These are phyloP conservation scores for Nephotettix cincticeps DNA, from an alignment of 1,140 invertebrate species.

Conservation along the genomic window DNA sequence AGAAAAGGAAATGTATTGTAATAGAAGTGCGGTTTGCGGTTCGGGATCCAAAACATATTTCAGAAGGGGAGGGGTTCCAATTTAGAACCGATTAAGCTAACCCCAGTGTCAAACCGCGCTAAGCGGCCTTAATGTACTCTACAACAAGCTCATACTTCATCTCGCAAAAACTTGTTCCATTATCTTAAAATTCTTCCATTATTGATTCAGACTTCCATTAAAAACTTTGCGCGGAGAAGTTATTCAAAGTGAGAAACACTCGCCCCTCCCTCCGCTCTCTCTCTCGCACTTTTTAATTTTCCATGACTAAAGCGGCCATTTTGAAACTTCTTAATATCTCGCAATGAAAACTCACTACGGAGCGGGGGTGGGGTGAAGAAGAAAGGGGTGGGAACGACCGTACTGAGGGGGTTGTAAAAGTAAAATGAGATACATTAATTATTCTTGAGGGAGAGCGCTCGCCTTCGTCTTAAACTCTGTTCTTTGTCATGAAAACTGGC, in stretches of 20 bases:
- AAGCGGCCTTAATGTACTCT: constrained; percentile 23
- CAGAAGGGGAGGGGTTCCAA: constrained; percentile 8
- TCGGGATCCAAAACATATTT: constrained; percentile 7
- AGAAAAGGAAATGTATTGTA: not conserved
- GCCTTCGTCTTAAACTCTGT: constrained; percentile 23
- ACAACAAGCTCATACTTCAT: constrained; percentile 15
- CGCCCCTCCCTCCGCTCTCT: constrained; percentile 29
- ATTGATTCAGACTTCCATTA: constrained; percentile 33
- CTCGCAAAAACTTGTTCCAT: constrained; percentile 26
- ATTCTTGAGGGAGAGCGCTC: constrained; percentile 33
- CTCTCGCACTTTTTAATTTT: constrained; percentile 41
- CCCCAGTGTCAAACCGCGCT: constrained; percentile 22
- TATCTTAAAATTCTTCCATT: constrained; percentile 28
- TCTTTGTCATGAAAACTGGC: constrained; percentile 27
- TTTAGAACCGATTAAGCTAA: constrained; percentile 23
- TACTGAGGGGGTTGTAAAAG: constrained; percentile 37
- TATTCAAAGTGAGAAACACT: constrained; percentile 25
- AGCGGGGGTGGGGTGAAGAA: constrained; percentile 17
- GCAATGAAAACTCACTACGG: constrained; percentile 36
- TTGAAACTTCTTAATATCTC: constrained; percentile 43
- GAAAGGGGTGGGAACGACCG: constrained; percentile 7
- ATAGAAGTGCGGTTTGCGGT: constrained; percentile 6
- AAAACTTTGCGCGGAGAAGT: constrained; percentile 31
- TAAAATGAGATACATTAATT: constrained; percentile 43
- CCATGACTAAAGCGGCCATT: constrained; percentile 40